A percentile compares a stretch with the other conserved stretches of the same genome.
These are phyloP conservation scores for Macrobrachium nipponense DNA, from an alignment of 1,140 invertebrate genomes.

Conservation along the genomic window DNA sequence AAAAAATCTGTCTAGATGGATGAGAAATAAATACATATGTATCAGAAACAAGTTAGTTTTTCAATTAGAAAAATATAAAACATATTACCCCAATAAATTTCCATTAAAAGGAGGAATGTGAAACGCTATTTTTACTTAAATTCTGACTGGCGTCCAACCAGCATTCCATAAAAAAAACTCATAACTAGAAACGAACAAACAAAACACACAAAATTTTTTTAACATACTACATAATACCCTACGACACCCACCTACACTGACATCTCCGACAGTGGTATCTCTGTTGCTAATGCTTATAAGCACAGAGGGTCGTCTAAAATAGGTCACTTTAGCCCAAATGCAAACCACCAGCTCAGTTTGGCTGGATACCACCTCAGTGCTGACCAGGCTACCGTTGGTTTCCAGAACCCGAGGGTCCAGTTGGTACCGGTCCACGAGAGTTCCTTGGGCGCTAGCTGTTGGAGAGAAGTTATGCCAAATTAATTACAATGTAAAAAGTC, in stretches of 20 bases:
- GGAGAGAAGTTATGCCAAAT: neutral
- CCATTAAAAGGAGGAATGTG: no score
- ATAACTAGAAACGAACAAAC: neutral
- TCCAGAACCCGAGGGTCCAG: constrained; percentile 11
- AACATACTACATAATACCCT: neutral
- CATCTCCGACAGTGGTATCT: constrained; percentile 13
- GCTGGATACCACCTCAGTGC: neutral
- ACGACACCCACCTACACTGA: constrained; percentile 40
- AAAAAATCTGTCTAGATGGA: no score
- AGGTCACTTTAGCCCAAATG: constrained; percentile 34
- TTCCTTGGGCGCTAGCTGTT: neutral
- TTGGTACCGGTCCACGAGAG: neutral
- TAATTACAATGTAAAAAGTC: neutral
- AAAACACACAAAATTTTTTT: no score
- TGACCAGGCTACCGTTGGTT: constrained; percentile 48
- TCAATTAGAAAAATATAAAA: no score
- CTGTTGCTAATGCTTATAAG: constrained; percentile 21
- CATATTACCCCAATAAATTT: no score
- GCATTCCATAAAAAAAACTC: no score
- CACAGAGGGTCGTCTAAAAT: constrained; percentile 43
- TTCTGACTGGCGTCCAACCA: no score
- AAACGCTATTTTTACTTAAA: no score
- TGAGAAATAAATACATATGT: no score
- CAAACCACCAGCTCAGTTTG: constrained; percentile 12
- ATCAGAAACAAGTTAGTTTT: no score